Evolutionary conservation across 2,113 vertebrate species (phyloP), one percentile per base, ranked within the genome.

Genomic region (Grallaria varia): DNA sequence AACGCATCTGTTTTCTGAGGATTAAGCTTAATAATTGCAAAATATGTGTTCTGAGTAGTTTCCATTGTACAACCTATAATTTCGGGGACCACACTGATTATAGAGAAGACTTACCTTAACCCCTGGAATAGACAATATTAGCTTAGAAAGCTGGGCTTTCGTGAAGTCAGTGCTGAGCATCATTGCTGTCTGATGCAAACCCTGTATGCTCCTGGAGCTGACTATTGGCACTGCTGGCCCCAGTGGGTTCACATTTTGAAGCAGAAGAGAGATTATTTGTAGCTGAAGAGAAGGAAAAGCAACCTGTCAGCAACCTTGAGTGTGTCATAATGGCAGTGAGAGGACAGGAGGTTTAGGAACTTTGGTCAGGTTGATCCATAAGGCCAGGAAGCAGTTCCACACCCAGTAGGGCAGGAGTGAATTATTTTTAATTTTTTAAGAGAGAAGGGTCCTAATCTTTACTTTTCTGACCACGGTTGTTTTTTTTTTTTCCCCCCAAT

Each of bases 381-480:
- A 50, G 9, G 53, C 42, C 31, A n/a, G 31, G 45, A n/a, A 76
- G 18, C 4, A 72, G 35, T 84, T 92, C n/a, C 28, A 39, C 10
- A 67, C 3, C 18, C 1, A 1, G 8, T 1, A 12, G 37, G 37
- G 8, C 42, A 45, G 12, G 17, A 7, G 1, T n/a, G 66, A 77
- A 17, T 68, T 63, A 4, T 13, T 59, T 30, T 20, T 59, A 10
- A 21, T 39, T 78, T 71, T 67, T 67, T 56, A 44, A 17, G 27
- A 33, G 23, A 27, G 11, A 89, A 39, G 9, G 2, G 15, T 75
- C 11, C 37, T 60, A 55, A 16, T 25, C 22, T n/a, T 83, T 56
- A 13, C 25, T 44, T 92, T 79, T 62, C 85, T 66, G 50, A 75
- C 11, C 33, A 62, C 0, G 0, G n/a, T n/a, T n/a, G n/a, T n/a